A percentile compares a stretch with the other conserved stretches of the same genome.
Conservation (phyloP, 1,140 invertebrate genomes). For the Cydia pomonella region DNA sequence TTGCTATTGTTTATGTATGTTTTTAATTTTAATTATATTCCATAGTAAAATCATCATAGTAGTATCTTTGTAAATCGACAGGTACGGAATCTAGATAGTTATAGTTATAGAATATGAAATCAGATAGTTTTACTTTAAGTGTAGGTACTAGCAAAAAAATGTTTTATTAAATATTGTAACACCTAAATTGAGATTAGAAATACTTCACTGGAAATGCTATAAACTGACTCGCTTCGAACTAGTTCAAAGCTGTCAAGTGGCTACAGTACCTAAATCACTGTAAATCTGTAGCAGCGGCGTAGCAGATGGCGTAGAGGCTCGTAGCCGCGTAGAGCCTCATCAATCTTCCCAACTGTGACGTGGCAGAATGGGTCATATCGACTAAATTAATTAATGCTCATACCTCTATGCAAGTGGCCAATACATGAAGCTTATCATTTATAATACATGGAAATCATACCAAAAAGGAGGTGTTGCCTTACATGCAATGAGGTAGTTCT, state of each 20-base stretch:
- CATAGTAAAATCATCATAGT: too few species aligned
- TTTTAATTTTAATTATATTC: too few species aligned
- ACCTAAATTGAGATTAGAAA: background rate
- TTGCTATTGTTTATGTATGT: too few species aligned
- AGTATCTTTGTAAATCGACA: background rate
- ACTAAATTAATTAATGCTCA: conserved; percentile 10
- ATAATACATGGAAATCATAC: too few species aligned
- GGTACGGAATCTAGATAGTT: background rate
- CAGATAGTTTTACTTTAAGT: too few species aligned
- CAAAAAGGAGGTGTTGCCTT: too few species aligned
- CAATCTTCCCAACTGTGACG: conserved; percentile 10
- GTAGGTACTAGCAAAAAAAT: too few species aligned
- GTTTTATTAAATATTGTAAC: too few species aligned
- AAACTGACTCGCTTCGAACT: background rate
- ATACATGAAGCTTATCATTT: background rate
- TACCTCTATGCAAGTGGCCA: background rate
- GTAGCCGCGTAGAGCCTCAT: conserved; percentile 28
- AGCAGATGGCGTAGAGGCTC: conserved; percentile 31
- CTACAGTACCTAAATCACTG: conserved; percentile 18
- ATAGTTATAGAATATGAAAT: background rate
- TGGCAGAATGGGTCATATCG: background rate
- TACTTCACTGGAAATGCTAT: background rate
- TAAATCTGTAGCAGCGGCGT: conserved; percentile 12
- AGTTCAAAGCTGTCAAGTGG: conserved; percentile 15
- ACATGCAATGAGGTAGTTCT: too few species aligned